Evolutionary conservation across 2,113 vertebrate genomes (phyloP), one percentile per base, ranked within the genome.

Genomic region (Perca schrenkii): DNA sequence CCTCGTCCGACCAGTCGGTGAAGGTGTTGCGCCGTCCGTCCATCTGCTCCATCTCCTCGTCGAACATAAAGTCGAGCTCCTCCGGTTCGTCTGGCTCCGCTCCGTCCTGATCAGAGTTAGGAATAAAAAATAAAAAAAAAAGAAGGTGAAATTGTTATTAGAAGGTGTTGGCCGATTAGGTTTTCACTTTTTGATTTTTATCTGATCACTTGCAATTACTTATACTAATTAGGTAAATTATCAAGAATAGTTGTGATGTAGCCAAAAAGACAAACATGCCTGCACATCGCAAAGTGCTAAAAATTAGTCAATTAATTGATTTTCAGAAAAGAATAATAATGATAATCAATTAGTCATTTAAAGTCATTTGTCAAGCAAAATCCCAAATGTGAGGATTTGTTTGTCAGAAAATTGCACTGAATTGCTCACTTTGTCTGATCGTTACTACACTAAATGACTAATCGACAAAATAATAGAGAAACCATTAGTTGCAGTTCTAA

Each of bases 11-110:
- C 98, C 98, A 99, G 92, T 99, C 97, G 0, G 98, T 99, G 91
- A 99, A 99, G 50, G 98, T 99, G 94, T 99, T 99, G 91, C 98
- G 96, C 7, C 98, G 96, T 1, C 98, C 98, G 0, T 98, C 98
- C 86, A 99, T 99, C 94, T 99, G 98, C 84, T 97, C 97, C 98
- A 99, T 99, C 93, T 99, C 98, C 91, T 99, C 98, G 0, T 99
- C 98, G 0, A 99, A 99, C 80, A 99, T 96, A 93, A 99, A 99
- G 94, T 99, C 98, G 10, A 99, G 94, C 84, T 99, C 98, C 90
- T 99, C 98, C 0, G 97, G 98, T 22, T 99, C 98, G 1, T 99
- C 98, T 85, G 94, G 97, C 78, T 99, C 97, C 61, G 95, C 96
- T 13, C 88, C 86, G 2, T 87, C 89, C 75, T 94, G 84, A 74